These are phyloP conservation scores for Drosophila anomalipes DNA, from an alignment of 2,888 invertebrate genomes.

Conservation along the genomic window DNA sequence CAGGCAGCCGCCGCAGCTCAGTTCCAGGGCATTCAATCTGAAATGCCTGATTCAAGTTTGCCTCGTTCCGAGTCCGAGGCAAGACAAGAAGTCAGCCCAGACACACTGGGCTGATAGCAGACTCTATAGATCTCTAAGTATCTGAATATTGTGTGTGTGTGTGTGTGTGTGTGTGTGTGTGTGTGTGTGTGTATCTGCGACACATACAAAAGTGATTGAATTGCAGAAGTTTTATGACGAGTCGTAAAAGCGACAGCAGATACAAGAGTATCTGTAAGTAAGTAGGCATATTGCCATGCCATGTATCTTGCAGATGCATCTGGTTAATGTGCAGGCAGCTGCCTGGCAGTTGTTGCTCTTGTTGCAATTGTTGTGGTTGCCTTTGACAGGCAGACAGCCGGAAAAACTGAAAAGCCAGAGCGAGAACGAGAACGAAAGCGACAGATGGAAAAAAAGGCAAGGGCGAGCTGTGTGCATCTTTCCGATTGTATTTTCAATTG, in stretches of 20 bases:
- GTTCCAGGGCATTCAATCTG: conserved; percentile 34
- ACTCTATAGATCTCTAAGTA: conserved; percentile 20
- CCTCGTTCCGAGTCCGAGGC: conserved; percentile 17
- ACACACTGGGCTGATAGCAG: conserved; percentile 22
- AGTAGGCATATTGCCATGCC: conserved; percentile 46
- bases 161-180: neutral
- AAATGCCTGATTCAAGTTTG: conserved; percentile 10
- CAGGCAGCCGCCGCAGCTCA: conserved; percentile 40
- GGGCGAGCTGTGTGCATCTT: conserved; percentile 29
- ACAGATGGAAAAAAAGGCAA: neutral
- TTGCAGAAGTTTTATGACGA: conserved; percentile 59
- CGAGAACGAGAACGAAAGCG: neutral
- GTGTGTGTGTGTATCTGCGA: conserved; percentile 10
- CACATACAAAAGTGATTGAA: conserved; percentile 55
- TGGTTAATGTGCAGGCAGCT: conserved; percentile 76
- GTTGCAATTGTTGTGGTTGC: conserved; percentile 47
- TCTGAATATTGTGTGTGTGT: neutral
- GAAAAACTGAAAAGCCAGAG: conserved; percentile 37
- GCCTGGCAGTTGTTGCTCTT: conserved; percentile 41
- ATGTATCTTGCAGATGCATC: conserved; percentile 59
- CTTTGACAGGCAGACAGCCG: conserved; percentile 62
- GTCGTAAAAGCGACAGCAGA: conserved; percentile 51
- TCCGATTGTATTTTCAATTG: conserved; percentile 63
- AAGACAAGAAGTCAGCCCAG: conserved; percentile 21
- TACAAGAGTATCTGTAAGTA: conserved; percentile 65